Percentiles rank a stretch among this genome's conserved stretches.
These are phyloP conservation scores for Octopus sinensis DNA, from an alignment of 1,140 invertebrate species.

Conservation along the genomic window DNA sequence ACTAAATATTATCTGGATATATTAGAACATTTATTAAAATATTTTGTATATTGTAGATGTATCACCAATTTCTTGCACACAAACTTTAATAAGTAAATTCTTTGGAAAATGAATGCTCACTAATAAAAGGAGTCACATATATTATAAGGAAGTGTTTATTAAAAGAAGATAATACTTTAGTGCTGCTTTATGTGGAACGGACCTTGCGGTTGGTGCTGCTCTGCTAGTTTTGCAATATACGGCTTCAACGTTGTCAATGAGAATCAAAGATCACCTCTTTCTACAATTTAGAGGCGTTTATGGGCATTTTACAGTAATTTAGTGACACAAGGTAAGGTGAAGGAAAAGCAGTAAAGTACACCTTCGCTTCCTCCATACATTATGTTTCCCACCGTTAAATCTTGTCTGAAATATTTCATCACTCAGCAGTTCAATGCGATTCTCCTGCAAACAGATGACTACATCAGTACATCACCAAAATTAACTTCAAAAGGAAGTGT, in stretches of 20 bases:
- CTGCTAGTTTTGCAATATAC: background rate
- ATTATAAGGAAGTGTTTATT: background rate
- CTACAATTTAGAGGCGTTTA: background rate
- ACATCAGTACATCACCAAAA: no score
- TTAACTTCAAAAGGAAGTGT: no score
- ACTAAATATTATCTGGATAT: no score
- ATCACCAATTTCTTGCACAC: no score
- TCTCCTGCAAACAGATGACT: background rate
- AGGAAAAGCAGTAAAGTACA: background rate
- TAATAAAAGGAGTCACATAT: background rate
- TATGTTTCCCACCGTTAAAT: background rate
- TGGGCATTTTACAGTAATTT: background rate
- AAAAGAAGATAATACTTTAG: background rate
- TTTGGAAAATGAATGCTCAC: background rate
- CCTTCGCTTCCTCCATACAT: background rate
- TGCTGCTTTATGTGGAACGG: background rate
- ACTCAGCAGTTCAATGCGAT: background rate
- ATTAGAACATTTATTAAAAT: no score
- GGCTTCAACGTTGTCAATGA: background rate
- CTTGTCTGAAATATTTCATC: background rate
- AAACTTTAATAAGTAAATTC: background rate
- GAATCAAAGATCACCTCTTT: background rate
- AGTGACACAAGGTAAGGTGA: background rate
- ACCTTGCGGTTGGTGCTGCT: no score
- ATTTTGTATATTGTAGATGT: no score